Conservation (phyloP, 2,888 invertebrate species). For the Rhimphoctona megacephalus region DNA sequence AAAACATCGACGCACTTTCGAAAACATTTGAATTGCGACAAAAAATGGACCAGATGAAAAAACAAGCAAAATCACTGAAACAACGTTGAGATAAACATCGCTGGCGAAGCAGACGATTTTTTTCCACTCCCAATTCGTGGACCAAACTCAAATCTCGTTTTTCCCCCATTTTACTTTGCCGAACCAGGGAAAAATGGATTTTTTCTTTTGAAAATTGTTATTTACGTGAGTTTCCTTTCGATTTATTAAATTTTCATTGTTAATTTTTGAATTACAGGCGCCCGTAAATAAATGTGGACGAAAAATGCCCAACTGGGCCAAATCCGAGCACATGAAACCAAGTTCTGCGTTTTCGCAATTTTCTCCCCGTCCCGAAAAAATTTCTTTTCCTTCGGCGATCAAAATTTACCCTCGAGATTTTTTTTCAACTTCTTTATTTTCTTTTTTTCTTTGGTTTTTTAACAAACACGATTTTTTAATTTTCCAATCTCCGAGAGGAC, state of each 20-base stretch:
- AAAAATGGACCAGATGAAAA: background rate
- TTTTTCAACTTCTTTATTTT: background rate
- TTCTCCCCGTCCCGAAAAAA: constrained; percentile 35
- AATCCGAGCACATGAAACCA: constrained; percentile 75
- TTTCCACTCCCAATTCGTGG: constrained; percentile 9
- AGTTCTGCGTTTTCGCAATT: constrained; percentile 76
- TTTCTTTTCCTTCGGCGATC: background rate
- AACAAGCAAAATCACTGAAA: background rate
- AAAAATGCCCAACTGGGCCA: constrained; percentile 70
- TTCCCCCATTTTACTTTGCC: background rate
- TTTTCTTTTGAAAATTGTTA: background rate
- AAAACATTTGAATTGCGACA: background rate
- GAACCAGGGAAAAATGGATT: background rate
- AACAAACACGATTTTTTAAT: background rate
- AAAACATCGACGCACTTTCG: constrained; percentile 22
- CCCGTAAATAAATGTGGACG: background rate
- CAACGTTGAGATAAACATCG: constrained; percentile 18
- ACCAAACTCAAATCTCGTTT: constrained; percentile 10
- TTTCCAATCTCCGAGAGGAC: background rate
- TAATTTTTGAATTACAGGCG: background rate
- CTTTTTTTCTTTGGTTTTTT: background rate
- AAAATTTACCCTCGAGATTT: constrained; percentile 2
- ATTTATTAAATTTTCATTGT: background rate
- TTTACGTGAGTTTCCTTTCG: background rate
- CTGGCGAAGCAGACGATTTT: constrained; percentile 44